phyloP scores from a whole-genome alignment of 2,113 vertebrate genomes.

The Ochotona princeps region DNA sequence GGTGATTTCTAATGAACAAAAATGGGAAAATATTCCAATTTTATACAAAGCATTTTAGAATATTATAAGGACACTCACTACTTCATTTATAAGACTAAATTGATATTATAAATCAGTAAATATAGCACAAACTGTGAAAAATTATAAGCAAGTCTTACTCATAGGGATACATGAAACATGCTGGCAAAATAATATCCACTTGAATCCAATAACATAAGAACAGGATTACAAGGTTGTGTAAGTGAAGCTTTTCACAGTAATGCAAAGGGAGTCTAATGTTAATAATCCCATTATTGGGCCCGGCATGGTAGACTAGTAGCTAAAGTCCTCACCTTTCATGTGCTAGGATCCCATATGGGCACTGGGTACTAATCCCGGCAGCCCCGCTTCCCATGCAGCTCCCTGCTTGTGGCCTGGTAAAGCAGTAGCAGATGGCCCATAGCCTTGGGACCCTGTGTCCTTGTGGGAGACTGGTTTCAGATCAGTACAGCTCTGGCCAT shows the following conservation, averaged over 20 bases:
- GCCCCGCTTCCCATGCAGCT: too few species aligned
- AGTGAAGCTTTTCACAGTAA: not conserved
- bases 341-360: too few species aligned
- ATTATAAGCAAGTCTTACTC: not conserved
- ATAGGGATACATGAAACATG: conserved; percentile 21
- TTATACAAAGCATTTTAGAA: conserved; percentile 11
- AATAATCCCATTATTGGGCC: not conserved
- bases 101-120: not conserved
- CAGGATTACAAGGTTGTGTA: not conserved
- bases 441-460: too few species aligned
- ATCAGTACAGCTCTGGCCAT: too few species aligned
- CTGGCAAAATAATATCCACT: conserved; percentile 18
- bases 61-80: not conserved
- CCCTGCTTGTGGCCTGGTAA: too few species aligned
- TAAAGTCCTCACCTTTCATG: too few species aligned
- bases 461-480: too few species aligned
- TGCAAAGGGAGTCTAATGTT: not conserved
- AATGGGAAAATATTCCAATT: not conserved
- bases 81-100: not conserved
- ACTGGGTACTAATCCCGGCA: too few species aligned
- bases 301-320: too few species aligned
- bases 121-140: not conserved
- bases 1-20: conserved; percentile 25
- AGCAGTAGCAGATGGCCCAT: too few species aligned
- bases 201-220: not conserved